phyloP scores from a whole-genome alignment of 1,140 invertebrate genomes.

The Drosophila nasuta region DNA sequence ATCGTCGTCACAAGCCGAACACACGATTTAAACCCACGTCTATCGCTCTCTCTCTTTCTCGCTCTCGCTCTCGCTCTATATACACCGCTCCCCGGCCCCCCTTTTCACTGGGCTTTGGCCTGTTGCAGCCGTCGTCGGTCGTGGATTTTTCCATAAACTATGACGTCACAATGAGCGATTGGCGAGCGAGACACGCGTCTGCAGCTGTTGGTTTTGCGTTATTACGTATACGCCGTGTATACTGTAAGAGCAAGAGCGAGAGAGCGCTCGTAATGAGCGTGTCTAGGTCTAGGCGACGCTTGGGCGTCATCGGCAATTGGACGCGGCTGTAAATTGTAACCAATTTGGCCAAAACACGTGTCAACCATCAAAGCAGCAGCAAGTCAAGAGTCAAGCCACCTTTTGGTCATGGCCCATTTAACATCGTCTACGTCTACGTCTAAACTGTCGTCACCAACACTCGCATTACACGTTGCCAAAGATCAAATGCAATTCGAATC shows the following conservation, averaged over 20 bases:
- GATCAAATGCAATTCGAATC: slow-evolving; percentile 9
- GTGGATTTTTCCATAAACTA: slow-evolving; percentile 34
- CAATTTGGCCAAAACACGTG: slow-evolving; percentile 61
- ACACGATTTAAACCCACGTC: slow-evolving; percentile 15
- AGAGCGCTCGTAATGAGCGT: slow-evolving; percentile 38
- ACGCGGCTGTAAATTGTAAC: slow-evolving; percentile 56
- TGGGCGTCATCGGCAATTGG: slow-evolving; percentile 49
- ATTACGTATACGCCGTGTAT: slow-evolving; percentile 48
- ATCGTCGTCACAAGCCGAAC: background rate
- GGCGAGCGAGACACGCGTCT: slow-evolving; percentile 47
- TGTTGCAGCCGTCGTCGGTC: slow-evolving; percentile 18
- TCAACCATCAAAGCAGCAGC: background rate
- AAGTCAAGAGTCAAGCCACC: background rate
- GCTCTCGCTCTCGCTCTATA: too few species aligned
- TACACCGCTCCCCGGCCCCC: background rate
- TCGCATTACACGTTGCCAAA: slow-evolving; percentile 23
- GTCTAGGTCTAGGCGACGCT: slow-evolving; percentile 41
- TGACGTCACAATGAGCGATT: slow-evolving; percentile 60
- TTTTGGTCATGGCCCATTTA: slow-evolving; percentile 12
- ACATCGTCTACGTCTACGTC: slow-evolving; percentile 6
- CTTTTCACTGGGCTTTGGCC: background rate
- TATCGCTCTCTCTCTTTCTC: background rate
- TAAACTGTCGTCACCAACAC: slow-evolving; percentile 7
- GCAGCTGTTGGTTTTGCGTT: slow-evolving; percentile 29
- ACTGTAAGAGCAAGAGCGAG: background rate